Evolutionary conservation across 1,140 invertebrate species (phyloP).

Genomic region (Penaeus japonicus): DNA sequence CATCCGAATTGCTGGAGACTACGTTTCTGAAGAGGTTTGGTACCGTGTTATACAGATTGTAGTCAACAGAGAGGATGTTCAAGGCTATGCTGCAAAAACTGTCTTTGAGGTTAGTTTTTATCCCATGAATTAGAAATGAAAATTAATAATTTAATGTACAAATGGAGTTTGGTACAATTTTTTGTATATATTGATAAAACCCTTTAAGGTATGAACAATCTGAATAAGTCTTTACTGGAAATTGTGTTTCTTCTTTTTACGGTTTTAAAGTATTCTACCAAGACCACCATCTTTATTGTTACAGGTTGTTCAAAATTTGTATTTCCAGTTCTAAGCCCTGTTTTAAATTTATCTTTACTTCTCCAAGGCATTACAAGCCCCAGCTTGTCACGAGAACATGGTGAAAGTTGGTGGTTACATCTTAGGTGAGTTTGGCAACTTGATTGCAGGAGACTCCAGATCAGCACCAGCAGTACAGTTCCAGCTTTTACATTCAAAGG

Average conservation of each 20-base stretch:
- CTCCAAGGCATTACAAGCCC: constrained; percentile 87
- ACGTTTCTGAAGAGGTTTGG: constrained; percentile 95
- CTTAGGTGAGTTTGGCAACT: constrained; percentile 98
- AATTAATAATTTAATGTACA: too few relatives aligned
- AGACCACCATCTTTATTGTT: too few relatives aligned
- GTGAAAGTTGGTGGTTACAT: constrained; percentile 99
- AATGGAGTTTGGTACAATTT: too few relatives aligned
- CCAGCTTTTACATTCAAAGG: constrained; percentile 95
- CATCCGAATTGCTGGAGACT: constrained; percentile 99
- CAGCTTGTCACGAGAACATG: constrained; percentile 99
- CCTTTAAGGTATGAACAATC: too few relatives aligned
- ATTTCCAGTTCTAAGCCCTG: too few relatives aligned
- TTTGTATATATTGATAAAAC: too few relatives aligned
- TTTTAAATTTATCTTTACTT: background rate
- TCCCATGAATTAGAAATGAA: constrained; percentile 34
- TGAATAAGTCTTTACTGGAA: too few relatives aligned
- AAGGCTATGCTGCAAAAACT: constrained; percentile 99
- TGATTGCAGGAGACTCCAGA: constrained; percentile 97
- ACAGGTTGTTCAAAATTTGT: too few relatives aligned
- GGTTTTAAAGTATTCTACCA: too few relatives aligned
- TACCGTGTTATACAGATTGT: constrained; percentile 99
- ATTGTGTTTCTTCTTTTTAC: too few relatives aligned
- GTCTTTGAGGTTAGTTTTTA: constrained; percentile 84
- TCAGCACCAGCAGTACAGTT: constrained; percentile 97
- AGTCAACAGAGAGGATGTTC: constrained; percentile 98